phyloP scores from a whole-genome alignment of 23 tunicate genomes.

The Oikopleura albicans region DNA sequence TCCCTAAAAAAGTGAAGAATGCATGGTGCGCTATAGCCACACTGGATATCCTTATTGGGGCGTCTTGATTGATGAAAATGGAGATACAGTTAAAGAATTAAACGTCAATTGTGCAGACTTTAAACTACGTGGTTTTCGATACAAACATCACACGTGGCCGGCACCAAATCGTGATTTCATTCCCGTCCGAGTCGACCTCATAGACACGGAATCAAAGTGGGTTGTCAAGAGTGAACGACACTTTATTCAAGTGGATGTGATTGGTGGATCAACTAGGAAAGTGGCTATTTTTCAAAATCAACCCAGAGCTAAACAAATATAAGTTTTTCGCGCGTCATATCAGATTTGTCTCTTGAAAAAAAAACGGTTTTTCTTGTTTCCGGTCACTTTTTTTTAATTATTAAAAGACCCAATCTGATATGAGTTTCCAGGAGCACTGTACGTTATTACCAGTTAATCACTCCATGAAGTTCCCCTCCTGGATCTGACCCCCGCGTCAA shows the following conservation, averaged over 20 bases:
- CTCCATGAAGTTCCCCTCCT: slow-evolving; percentile 2
- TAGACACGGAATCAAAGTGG: not conserved
- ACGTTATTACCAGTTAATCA: too few species aligned
- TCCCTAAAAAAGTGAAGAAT: too few species aligned
- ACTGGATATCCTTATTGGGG: not conserved
- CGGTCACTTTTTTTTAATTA: too few species aligned
- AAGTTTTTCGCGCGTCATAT: too few species aligned
- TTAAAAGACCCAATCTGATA: too few species aligned
- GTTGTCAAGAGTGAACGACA: not conserved
- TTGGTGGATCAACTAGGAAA: not conserved
- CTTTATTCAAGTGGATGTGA: not conserved
- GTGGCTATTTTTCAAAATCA: not conserved
- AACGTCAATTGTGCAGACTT: not conserved
- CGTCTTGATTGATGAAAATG: not conserved
- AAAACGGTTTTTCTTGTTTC: too few species aligned
- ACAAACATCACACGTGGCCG: not conserved
- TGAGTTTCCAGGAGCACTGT: too few species aligned
- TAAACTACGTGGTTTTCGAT: not conserved
- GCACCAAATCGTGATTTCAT: not conserved
- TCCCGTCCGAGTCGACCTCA: not conserved
- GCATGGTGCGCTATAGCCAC: not conserved
- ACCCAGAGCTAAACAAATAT: too few species aligned
- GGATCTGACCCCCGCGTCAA: not conserved
- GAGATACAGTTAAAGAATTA: not conserved
- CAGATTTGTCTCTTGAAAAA: too few species aligned